Evolutionary conservation across 1,140 invertebrate species (phyloP).

Genomic region (Leptinotarsa lineolata): DNA sequence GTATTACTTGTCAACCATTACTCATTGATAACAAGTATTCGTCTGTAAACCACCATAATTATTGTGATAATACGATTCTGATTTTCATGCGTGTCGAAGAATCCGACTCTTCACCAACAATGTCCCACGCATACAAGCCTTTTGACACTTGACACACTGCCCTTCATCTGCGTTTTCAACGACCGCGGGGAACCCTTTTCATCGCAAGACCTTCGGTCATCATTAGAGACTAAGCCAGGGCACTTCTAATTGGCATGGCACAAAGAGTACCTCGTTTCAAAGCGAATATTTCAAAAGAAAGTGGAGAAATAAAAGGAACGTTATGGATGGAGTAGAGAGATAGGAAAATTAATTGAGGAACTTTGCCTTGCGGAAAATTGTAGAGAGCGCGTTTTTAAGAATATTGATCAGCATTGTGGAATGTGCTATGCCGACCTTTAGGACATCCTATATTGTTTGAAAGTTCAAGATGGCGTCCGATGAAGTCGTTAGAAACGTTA

Average conservation of each 20-base stretch:
- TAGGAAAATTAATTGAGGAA: slow-evolving; percentile 3
- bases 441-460: too few species aligned
- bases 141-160: background rate
- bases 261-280: background rate
- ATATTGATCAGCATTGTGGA: background rate
- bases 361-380: slow-evolving; percentile 8
- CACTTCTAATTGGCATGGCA: background rate
- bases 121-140: background rate
- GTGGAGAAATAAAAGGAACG: background rate
- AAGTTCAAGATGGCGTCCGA: too few species aligned
- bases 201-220: background rate
- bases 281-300: background rate
- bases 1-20: too few species aligned
- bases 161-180: background rate
- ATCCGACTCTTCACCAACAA: too few species aligned
- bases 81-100: too few species aligned
- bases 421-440: too few species aligned
- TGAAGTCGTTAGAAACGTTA: too few species aligned
- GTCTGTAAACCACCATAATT: too few species aligned
- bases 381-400: background rate
- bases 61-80: too few species aligned
- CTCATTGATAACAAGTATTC: too few species aligned
- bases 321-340: background rate
- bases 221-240: background rate
- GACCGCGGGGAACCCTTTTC: background rate